Conservation (phyloP, 2,797 vertebrate genomes). For the Scleropages formosus region DNA sequence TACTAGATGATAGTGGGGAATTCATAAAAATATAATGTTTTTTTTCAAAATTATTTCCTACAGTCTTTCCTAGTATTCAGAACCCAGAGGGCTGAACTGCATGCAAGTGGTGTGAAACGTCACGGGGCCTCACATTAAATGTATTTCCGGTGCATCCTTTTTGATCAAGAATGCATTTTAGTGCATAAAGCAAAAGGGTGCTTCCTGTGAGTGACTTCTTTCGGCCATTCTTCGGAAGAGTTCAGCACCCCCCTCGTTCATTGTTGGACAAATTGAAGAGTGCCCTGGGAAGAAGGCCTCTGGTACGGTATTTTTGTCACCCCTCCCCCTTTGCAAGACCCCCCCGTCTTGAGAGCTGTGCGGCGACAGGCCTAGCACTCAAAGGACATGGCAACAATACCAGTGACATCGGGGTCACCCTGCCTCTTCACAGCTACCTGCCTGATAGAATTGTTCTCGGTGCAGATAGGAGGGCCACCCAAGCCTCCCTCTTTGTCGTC, state of each 20-base stretch:
- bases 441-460: constrained; percentile 96
- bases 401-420: constrained; percentile 92
- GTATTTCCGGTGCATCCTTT: constrained; percentile 67
- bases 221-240: constrained; percentile 85
- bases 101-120: no score
- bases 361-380: constrained; percentile 80
- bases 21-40: no score
- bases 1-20: no score
- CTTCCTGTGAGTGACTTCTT: constrained; percentile 83
- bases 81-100: no score
- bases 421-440: constrained; percentile 88
- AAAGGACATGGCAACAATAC: constrained; percentile 95
- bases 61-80: no score
- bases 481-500: constrained; percentile 88
- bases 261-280: constrained; percentile 97
- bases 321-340: constrained; percentile 49
- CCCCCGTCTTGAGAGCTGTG: constrained; percentile 81
- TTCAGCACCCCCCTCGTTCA: constrained; percentile 80
- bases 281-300: constrained; percentile 78
- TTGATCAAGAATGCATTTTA: constrained; percentile 52
- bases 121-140: constrained; percentile 42
- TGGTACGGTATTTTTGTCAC: constrained; percentile 92
- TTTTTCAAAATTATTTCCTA: no score
- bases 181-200: constrained; percentile 74
- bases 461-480: constrained; percentile 84